Conservation (phyloP, 2,888 invertebrate species). For the Agriopis leucophaearia region DNA sequence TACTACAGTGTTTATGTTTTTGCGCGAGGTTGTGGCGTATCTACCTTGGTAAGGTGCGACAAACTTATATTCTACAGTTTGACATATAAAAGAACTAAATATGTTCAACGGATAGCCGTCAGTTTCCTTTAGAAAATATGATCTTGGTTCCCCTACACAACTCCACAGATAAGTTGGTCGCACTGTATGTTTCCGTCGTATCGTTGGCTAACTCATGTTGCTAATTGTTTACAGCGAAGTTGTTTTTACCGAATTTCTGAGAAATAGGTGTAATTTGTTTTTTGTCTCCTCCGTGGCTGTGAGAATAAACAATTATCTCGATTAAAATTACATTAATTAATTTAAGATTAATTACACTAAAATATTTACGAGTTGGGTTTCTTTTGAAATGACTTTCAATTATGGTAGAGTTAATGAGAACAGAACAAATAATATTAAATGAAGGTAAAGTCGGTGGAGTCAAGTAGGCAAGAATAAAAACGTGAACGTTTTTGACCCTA, state of each 20-base stretch:
- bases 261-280: slow-evolving; percentile 54
- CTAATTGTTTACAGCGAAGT: slow-evolving; percentile 48
- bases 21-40: slow-evolving; percentile 1
- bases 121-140: not conserved
- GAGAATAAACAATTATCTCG: slow-evolving; percentile 58
- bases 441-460: no score
- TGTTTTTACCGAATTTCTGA: slow-evolving; percentile 51
- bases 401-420: not conserved
- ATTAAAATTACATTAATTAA: slow-evolving; percentile 61
- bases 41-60: slow-evolving; percentile 6
- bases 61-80: not conserved
- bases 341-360: slow-evolving; percentile 26
- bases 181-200: slow-evolving; percentile 3
- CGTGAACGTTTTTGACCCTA: no score
- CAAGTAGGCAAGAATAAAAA: no score
- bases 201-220: slow-evolving; percentile 15
- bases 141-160: not conserved
- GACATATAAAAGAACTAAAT: not conserved
- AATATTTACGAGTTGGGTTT: slow-evolving; percentile 4
- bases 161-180: not conserved
- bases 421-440: not conserved
- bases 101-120: not conserved
- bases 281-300: slow-evolving; percentile 49
- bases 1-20: slow-evolving; percentile 11
- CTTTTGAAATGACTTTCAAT: not conserved